A percentile compares a stretch with the other conserved stretches of the same genome.
These are phyloP conservation scores for Drosophila subpulchrella DNA, from an alignment of 1,140 invertebrate species.

Conservation along the genomic window DNA sequence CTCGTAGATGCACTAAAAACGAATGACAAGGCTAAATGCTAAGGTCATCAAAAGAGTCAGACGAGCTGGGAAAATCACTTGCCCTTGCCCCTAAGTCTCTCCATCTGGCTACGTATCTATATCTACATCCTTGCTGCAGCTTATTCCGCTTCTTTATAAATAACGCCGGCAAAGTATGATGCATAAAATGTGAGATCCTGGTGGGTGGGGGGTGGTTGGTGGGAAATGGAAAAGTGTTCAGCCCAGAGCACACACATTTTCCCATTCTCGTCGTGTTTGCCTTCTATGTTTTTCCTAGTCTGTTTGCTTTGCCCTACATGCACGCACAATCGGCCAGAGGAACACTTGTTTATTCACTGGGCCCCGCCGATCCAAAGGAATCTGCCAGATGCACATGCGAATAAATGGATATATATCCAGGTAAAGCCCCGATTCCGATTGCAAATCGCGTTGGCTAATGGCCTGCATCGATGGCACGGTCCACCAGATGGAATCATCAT, in stretches of 20 bases:
- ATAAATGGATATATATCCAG: conserved; percentile 19
- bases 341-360: conserved; percentile 33
- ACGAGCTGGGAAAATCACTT: conserved; percentile 23
- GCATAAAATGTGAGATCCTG: conserved; percentile 35
- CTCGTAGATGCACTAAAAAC: conserved; percentile 47
- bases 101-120: not conserved
- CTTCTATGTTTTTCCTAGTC: conserved; percentile 58
- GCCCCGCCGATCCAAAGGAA: conserved; percentile 11
- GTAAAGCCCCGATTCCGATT: conserved; percentile 17
- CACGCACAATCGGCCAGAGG: conserved; percentile 3
- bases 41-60: conserved; percentile 41
- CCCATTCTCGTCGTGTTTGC: conserved; percentile 38
- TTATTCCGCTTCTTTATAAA: conserved; percentile 59
- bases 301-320: conserved; percentile 41
- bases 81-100: conserved; percentile 13
- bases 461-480: conserved; percentile 4
- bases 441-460: conserved; percentile 27
- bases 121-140: conserved; percentile 24
- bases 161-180: conserved; percentile 49
- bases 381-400: conserved; percentile 14
- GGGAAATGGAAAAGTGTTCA: not conserved
- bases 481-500: not conserved
- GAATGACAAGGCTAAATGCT: conserved; percentile 61
- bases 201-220: not conserved
- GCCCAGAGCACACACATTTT: conserved; percentile 23